Evolutionary conservation across 2,888 invertebrate species (phyloP), one percentile per base, ranked within the genome.

Genomic region (Cheilosia vulpina): DNA sequence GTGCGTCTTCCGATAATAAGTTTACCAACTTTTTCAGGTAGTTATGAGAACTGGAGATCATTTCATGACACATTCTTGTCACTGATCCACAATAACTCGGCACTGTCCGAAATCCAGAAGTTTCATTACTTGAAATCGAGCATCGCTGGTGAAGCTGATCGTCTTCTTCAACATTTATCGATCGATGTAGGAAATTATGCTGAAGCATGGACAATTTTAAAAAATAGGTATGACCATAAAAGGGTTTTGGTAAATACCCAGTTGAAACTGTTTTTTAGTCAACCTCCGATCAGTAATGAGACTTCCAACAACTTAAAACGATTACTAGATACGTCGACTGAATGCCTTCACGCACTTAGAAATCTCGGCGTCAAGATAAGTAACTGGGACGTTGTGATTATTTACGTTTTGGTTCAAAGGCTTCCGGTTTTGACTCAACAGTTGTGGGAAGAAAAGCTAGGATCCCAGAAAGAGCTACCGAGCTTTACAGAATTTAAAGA

Each of bases 191-290:
- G 52, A 3, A 72, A 62, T 17, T 72, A 72, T 31, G 19, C 5
- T 6, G 17, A 34, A 3, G 72, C 72, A 15, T 73, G 53, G n/a
- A n/a, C 21, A 1, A 43, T 55, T 45, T 13, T 63, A 4, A 34
- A 21, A 6, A 41, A 17, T 3, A 31, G 47, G 1, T 63, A 63
- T n/a, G 31, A 73, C 1, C 19, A 73, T 13, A 73, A 58, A 21
- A 53, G 63, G 2, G 41, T 62, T 13, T 31, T 72, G n/a, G 62
- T 73, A 4, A 62, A 63, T 6, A 55, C 55, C 4, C 72, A 72
- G 15, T n/a, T 72, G 43, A 62, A 53, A n/a, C 2, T 24, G 1
- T 38, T 71, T 5, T 71, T 71, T 19, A 34, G 41, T 24, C 71
- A 60, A 19, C n/a, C 38, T 2, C n/a, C 13, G 15, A 13, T 55